phyloP scores from a whole-genome alignment of 2,797 vertebrate genomes.

The Lateolabrax maculatus region DNA sequence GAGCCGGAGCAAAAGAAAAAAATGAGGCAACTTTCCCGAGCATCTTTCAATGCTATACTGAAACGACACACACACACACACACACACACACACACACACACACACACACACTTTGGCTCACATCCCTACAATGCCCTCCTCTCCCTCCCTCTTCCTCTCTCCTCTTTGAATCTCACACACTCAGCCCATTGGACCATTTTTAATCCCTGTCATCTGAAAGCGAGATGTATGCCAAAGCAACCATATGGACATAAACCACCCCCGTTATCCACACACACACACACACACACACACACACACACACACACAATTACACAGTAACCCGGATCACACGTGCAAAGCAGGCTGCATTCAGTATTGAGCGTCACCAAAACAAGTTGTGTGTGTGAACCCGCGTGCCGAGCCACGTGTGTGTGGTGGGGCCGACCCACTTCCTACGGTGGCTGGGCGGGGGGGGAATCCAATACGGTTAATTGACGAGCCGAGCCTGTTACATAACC shows the following conservation, averaged over 20 bases:
- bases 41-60: slow-evolving; percentile 32
- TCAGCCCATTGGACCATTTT: slow-evolving; percentile 69
- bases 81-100: slow-evolving; percentile 4
- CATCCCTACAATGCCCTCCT: slow-evolving; percentile 29
- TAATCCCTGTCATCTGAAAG: slow-evolving; percentile 82
- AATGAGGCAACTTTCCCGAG: slow-evolving; percentile 50
- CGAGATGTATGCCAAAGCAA: slow-evolving; percentile 72
- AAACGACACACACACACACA: slow-evolving; percentile 3
- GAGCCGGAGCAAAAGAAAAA: slow-evolving; percentile 45
- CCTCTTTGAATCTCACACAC: slow-evolving; percentile 61
- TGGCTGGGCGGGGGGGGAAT: slow-evolving; percentile 64
- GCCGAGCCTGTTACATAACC: slow-evolving; percentile 81
- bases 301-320: slow-evolving; percentile 55
- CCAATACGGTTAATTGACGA: slow-evolving; percentile 80
- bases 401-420: slow-evolving; percentile 70
- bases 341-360: slow-evolving; percentile 49
- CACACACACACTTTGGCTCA: slow-evolving; percentile 28
- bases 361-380: slow-evolving; percentile 67
- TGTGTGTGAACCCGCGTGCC: slow-evolving; percentile 58
- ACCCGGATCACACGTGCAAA: slow-evolving; percentile 63
- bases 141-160: slow-evolving; percentile 53
- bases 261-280: slow-evolving; percentile 48
- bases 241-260: slow-evolving; percentile 75
- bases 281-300: slow-evolving; percentile 54
- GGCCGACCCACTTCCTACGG: slow-evolving; percentile 50